Conservation (phyloP, 2,113 vertebrate species). For the Accipiter cooperii region DNA sequence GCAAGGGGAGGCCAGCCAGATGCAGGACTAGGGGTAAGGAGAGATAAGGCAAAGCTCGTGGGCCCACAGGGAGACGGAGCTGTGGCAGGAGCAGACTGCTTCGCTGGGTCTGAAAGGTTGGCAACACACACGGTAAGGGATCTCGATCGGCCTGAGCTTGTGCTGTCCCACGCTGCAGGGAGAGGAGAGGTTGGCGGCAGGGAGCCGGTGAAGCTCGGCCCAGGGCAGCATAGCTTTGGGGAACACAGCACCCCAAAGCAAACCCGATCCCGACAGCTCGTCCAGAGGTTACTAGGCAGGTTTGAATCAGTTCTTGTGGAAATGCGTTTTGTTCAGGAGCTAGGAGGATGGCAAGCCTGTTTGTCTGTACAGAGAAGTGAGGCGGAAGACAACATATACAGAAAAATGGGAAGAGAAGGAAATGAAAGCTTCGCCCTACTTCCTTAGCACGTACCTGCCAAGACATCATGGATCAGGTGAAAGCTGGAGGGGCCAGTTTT, state of each 20-base stretch:
- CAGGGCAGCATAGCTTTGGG: accelerated
- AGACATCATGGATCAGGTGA: background rate
- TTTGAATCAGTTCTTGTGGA: background rate
- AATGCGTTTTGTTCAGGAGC: background rate
- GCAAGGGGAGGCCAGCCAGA: background rate
- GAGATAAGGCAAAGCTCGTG: accelerated
- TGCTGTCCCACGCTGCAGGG: no score
- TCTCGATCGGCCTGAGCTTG: background rate
- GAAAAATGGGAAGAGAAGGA: background rate
- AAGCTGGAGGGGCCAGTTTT: background rate
- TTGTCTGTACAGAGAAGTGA: background rate
- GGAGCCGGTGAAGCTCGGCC: accelerated
- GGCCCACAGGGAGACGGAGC: background rate
- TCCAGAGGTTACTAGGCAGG: background rate
- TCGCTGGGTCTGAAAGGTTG: background rate
- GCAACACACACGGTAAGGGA: background rate
- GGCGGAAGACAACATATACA: background rate
- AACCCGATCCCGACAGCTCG: accelerated
- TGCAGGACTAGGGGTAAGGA: accelerated
- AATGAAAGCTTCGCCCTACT: background rate
- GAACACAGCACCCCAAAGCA: background rate
- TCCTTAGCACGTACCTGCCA: background rate
- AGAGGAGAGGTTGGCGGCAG: accelerated
- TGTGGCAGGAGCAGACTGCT: background rate
- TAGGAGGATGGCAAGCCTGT: background rate